Percentiles rank a stretch among this genome's conserved stretches.
Conservation (phyloP, 2,797 vertebrate genomes). For the Trematomus bernacchii region DNA sequence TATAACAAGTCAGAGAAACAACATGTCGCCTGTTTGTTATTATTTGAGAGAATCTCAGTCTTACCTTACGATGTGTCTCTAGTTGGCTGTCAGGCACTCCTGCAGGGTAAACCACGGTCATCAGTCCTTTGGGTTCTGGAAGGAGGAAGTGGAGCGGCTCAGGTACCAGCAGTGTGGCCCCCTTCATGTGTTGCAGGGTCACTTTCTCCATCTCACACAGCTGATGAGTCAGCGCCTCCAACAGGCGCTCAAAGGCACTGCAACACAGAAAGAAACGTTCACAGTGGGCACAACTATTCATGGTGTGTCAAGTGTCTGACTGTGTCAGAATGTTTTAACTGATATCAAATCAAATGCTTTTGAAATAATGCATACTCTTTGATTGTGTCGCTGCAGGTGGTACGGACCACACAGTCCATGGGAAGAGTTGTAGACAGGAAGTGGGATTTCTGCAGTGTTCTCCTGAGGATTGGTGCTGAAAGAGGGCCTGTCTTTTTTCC, state of each 20-base stretch:
- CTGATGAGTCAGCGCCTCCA: slow-evolving; percentile 88
- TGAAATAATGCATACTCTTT: slow-evolving; percentile 83
- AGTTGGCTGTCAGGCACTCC: slow-evolving; percentile 91
- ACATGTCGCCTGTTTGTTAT: not conserved
- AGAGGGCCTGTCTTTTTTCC: slow-evolving; percentile 81
- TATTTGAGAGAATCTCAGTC: slow-evolving; percentile 12
- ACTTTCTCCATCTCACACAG: slow-evolving; percentile 93
- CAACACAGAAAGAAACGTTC: slow-evolving; percentile 22
- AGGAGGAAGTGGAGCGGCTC: slow-evolving; percentile 94
- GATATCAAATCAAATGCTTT: not conserved
- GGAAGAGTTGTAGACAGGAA: slow-evolving; percentile 88
- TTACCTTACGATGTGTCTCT: slow-evolving; percentile 88
- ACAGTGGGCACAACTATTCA: not conserved
- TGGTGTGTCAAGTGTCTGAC: not conserved
- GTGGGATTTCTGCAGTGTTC: slow-evolving; percentile 84
- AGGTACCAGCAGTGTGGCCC: slow-evolving; percentile 88
- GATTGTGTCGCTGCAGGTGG: slow-evolving; percentile 83
- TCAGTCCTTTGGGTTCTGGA: slow-evolving; percentile 85
- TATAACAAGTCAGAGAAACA: not conserved
- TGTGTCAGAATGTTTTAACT: not conserved
- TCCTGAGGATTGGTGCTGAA: slow-evolving; percentile 84
- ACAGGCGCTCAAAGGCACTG: slow-evolving; percentile 88
- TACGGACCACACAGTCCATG: slow-evolving; percentile 88
- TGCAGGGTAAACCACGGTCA: slow-evolving; percentile 91
- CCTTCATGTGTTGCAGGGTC: slow-evolving; percentile 89